Evolutionary conservation across 92 coral and sea anemone genomes (phyloP).

Genomic region (Zoanthus gigantus): DNA sequence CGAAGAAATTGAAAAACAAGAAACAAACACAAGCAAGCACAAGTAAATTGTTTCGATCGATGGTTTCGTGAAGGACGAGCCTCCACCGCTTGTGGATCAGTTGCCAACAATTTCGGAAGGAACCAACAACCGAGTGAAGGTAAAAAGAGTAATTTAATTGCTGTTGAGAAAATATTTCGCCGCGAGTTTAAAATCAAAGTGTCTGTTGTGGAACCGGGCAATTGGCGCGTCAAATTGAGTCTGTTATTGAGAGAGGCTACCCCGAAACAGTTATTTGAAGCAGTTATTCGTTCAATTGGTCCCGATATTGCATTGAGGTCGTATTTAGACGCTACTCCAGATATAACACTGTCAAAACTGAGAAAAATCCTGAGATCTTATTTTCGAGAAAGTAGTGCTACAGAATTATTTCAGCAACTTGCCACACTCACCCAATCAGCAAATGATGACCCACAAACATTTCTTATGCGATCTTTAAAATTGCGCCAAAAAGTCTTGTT

Average conservation of each 20-base stretch:
- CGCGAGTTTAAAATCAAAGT: background rate
- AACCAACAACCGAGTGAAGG: slow-evolving; percentile 10
- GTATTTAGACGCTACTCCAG: background rate
- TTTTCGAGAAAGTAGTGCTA: slow-evolving; percentile 4
- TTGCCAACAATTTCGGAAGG: slow-evolving; percentile 8
- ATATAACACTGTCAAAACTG: background rate
- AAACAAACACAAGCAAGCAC: slow-evolving; percentile 1
- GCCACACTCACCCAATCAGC: too few relatives aligned
- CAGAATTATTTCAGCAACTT: background rate
- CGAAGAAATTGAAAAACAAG: slow-evolving; percentile 12
- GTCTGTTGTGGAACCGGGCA: background rate
- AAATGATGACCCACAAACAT: too few relatives aligned
- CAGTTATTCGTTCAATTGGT: slow-evolving; percentile 40
- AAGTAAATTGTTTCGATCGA: slow-evolving; percentile 4
- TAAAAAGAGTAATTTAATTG: slow-evolving; percentile 31
- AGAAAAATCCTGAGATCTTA: background rate
- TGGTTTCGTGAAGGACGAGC: slow-evolving; percentile 33
- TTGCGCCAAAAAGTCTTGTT: too few relatives aligned
- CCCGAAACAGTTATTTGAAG: slow-evolving; percentile 52
- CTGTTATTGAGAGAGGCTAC: slow-evolving; percentile 46
- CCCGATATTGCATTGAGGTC: background rate
- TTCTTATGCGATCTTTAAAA: too few relatives aligned
- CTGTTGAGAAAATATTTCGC: slow-evolving; percentile 52
- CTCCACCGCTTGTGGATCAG: slow-evolving; percentile 17
- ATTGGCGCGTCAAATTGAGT: slow-evolving; percentile 45